phyloP scores from a whole-genome alignment of 2,797 vertebrate species.

The Tinamus major region DNA sequence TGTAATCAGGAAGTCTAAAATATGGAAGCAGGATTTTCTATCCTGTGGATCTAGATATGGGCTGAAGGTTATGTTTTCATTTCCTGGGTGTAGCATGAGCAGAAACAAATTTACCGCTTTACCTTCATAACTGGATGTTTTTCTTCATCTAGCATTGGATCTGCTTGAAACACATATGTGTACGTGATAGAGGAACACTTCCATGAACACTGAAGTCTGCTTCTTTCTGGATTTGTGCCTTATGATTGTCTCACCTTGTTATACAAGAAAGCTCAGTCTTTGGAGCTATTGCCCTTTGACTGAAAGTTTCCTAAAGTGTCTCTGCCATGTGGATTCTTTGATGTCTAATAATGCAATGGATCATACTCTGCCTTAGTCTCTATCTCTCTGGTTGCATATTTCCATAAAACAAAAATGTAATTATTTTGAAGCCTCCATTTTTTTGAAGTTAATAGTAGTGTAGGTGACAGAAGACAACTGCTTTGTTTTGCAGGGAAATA shows the following conservation, averaged over 20 bases:
- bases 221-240: not conserved
- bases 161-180: not conserved
- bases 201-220: not conserved
- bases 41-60: not conserved
- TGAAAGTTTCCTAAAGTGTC: not conserved
- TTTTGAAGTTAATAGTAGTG: not conserved
- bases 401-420: not conserved
- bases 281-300: not conserved
- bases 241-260: not conserved
- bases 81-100: not conserved
- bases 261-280: not conserved
- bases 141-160: not conserved
- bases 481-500: not conserved
- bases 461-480: not conserved
- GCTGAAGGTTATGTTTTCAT: not conserved
- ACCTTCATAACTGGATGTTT: not conserved
- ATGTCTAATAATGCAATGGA: not conserved
- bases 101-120: not conserved
- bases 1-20: not conserved
- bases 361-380: not conserved
- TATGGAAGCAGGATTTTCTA: slow-evolving; percentile 5
- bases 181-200: not conserved
- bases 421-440: not conserved
- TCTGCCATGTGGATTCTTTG: not conserved
- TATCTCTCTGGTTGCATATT: not conserved